Evolutionary conservation across 2,797 vertebrate genomes (phyloP).

Genomic region (Manis crassicaudata): DNA sequence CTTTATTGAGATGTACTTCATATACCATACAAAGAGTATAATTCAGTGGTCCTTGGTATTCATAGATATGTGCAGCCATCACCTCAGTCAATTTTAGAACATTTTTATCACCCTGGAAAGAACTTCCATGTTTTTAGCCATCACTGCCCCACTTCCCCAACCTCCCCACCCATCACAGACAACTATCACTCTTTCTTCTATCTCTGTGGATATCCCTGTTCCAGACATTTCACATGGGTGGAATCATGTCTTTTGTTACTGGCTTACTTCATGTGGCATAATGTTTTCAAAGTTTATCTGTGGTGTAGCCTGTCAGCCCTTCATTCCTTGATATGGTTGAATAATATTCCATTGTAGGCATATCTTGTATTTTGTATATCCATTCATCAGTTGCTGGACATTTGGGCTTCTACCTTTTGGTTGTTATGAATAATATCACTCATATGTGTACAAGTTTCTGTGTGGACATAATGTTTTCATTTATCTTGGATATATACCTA

Average conservation of each 20-base stretch:
- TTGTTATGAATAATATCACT: not conserved
- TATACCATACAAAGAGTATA: not conserved
- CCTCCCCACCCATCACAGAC: not conserved
- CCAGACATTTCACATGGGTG: not conserved
- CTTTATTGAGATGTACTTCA: not conserved
- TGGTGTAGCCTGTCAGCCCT: not conserved
- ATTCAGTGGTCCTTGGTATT: not conserved
- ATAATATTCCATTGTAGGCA: not conserved
- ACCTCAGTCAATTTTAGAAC: not conserved
- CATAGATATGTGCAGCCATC: not conserved
- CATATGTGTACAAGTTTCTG: not conserved
- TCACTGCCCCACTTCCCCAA: not conserved
- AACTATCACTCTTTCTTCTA: not conserved
- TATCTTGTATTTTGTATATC: not conserved
- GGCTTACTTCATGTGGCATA: not conserved
- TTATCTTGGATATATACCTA: not conserved
- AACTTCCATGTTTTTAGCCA: not conserved
- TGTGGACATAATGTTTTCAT: not conserved
- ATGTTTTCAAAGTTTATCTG: not conserved
- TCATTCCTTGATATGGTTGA: constrained; percentile 18
- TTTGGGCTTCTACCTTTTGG: not conserved
- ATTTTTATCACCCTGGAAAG: not conserved
- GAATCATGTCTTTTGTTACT: not conserved
- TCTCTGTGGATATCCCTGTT: not conserved
- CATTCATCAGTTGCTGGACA: not conserved